Evolutionary conservation across 2,888 invertebrate species (phyloP).

Genomic region (Colletes collaris): DNA sequence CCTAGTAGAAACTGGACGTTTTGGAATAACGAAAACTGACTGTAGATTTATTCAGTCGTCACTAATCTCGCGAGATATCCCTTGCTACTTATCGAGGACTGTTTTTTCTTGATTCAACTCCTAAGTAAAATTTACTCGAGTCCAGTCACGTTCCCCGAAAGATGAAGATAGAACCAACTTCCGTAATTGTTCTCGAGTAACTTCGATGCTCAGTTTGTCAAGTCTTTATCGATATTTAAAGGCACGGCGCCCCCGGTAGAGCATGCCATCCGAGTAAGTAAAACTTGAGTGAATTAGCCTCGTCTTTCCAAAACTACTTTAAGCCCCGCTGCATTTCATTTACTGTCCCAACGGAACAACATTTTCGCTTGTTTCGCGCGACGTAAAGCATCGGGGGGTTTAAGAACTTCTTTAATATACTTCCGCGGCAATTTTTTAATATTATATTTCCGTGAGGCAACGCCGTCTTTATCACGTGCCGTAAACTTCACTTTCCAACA

Average conservation of each 20-base stretch:
- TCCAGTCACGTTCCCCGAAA: conserved; percentile 32
- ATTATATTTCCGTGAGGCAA: neutral
- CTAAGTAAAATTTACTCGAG: conserved; percentile 18
- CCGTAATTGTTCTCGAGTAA: conserved; percentile 44
- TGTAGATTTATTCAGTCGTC: too few species aligned
- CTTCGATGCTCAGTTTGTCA: conserved; percentile 54
- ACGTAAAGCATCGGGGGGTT: neutral
- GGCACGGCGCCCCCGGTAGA: conserved; percentile 15
- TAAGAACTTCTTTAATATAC: conserved; percentile 23
- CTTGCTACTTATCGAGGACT: conserved; percentile 8
- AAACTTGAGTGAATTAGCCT: conserved; percentile 63
- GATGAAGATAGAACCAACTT: conserved; percentile 46
- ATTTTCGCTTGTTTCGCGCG: conserved; percentile 21
- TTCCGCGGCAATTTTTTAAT: neutral
- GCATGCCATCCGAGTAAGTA: conserved; percentile 54
- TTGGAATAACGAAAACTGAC: too few species aligned
- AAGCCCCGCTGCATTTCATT: conserved; percentile 50
- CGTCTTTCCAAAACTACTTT: conserved; percentile 46
- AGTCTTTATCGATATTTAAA: conserved; percentile 60
- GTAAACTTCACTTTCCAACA: conserved; percentile 1
- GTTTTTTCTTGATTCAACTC: conserved; percentile 13
- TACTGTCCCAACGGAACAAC: conserved; percentile 25
- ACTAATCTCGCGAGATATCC: neutral
- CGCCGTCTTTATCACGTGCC: neutral
- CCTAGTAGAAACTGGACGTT: too few species aligned